Base-by-base conservation (phyloP, 2,797 vertebrate species). In the Prunella strophiata region DNA sequence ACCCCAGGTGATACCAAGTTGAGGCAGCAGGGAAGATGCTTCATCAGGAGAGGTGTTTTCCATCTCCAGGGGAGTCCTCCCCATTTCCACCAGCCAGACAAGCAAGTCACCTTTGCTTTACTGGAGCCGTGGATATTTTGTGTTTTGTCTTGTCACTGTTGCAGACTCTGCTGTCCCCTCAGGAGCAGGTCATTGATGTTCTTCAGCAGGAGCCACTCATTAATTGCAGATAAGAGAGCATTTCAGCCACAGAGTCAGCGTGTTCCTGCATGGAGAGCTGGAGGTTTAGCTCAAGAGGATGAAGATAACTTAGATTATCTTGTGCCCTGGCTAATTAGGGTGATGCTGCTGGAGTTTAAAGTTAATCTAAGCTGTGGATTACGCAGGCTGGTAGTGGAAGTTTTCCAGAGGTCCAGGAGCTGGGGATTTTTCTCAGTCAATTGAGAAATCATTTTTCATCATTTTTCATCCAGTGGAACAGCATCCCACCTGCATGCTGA, bases 171-270 rank as follows among this genome's bases (percentile, higher is more conserved):
- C 57, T 65, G 22, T 76, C 9, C 25, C 30, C 38, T 82, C 16
- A 2, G 0, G 51, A 36, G 70, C 1, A 0, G 36, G 20, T 80
- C 57, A 5, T 11, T 36, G 32, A 5, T 27, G 18, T 32, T 78
- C 50, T 51, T 7, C 62, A 40, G 54, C 47, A 65, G 77, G 38
- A 72, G 1, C 34, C 25, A 2, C n/a, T 10, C 0, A 0, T 42
- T 42, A 32, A 18, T 10, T 70, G 45, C 40, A 17, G 63, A 2
- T 47, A 47, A 12, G 14, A 7, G 63, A 20, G 9, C 0, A 0
- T 66, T 61, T 67, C 63, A 58, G 57, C n/a, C 36, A 3, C 0
- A 0, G 5, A 16, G 30, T 27, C 42, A 2, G 9, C 0, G 0
- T 3, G n/a, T 30, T 79, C 32, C 34, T 7, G 3, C 3, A 0